These are phyloP conservation scores for Gortyna flavago DNA, from an alignment of 2,888 invertebrate species.

Conservation along the genomic window DNA sequence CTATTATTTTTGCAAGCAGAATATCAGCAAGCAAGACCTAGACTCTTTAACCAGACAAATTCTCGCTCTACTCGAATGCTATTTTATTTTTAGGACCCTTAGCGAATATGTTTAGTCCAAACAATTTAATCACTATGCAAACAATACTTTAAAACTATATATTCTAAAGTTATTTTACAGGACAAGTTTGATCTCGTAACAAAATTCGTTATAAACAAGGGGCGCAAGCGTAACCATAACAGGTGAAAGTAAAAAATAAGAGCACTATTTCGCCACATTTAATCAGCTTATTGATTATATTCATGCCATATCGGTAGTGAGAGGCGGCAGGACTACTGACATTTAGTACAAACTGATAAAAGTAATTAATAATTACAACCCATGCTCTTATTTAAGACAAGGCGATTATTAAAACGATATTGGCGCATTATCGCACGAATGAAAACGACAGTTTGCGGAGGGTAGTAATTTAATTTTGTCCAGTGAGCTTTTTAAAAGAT, in stretches of 20 bases:
- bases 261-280: slow-evolving; percentile 70
- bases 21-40: background rate
- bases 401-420: slow-evolving; percentile 44
- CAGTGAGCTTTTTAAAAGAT: slow-evolving; percentile 25
- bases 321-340: slow-evolving; percentile 64
- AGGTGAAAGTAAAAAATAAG: slow-evolving; percentile 71
- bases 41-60: background rate
- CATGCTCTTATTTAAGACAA: slow-evolving; percentile 47
- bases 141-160: background rate
- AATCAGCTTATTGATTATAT: slow-evolving; percentile 61
- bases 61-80: background rate
- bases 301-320: slow-evolving; percentile 58
- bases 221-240: slow-evolving; percentile 3
- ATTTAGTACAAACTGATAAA: slow-evolving; percentile 60
- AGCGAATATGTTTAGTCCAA: background rate
- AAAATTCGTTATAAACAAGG: slow-evolving; percentile 32
- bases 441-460: slow-evolving; percentile 27
- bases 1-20: background rate
- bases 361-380: slow-evolving; percentile 53
- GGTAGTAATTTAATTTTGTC: slow-evolving; percentile 38
- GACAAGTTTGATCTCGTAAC: slow-evolving; percentile 8
- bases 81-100: background rate
- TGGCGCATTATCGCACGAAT: slow-evolving; percentile 32
- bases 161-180: background rate
- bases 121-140: background rate